These are phyloP conservation scores for Epistrophe eligans DNA, from an alignment of 2,888 invertebrate species.

Conservation along the genomic window DNA sequence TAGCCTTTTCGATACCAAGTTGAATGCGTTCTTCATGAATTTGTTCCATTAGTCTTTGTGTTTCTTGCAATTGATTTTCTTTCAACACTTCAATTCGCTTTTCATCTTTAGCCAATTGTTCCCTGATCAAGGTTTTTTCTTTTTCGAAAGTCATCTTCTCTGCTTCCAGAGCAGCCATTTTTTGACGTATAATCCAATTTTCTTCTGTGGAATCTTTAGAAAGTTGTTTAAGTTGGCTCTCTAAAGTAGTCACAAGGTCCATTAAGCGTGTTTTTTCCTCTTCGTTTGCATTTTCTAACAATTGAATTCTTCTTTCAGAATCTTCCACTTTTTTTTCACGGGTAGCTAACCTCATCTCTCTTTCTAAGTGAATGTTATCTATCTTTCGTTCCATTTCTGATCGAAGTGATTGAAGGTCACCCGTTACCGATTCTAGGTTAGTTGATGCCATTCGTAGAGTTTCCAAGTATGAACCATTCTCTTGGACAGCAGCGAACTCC, in stretches of 20 bases:
- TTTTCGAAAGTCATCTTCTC: conserved; percentile 82
- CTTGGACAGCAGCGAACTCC: conserved; percentile 82
- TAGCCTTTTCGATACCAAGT: conserved; percentile 80
- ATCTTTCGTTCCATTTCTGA: conserved; percentile 80
- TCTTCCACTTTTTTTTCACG: conserved; percentile 81
- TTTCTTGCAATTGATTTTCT: conserved; percentile 80
- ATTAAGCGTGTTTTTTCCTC: conserved; percentile 81
- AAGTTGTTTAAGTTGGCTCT: conserved; percentile 80
- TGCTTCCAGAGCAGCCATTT: conserved; percentile 81
- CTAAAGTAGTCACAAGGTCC: conserved; percentile 82
- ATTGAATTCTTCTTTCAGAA: conserved; percentile 80
- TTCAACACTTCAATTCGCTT: conserved; percentile 82
- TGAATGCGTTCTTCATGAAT: conserved; percentile 81
- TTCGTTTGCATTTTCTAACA: conserved; percentile 80
- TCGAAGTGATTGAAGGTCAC: conserved; percentile 80
- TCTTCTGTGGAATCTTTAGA: conserved; percentile 82
- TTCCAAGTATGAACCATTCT: conserved; percentile 82
- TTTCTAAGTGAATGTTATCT: conserved; percentile 79
- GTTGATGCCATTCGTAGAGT: conserved; percentile 81
- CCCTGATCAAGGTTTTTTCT: conserved; percentile 81
- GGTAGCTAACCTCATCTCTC: conserved; percentile 79
- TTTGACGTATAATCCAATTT: conserved; percentile 83
- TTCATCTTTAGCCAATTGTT: conserved; percentile 82
- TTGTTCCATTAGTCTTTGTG: conserved; percentile 79
- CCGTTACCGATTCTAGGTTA: conserved; percentile 80